These are phyloP conservation scores for Semaprochilodus insignis DNA, from an alignment of 2,797 vertebrate species.

Conservation along the genomic window DNA sequence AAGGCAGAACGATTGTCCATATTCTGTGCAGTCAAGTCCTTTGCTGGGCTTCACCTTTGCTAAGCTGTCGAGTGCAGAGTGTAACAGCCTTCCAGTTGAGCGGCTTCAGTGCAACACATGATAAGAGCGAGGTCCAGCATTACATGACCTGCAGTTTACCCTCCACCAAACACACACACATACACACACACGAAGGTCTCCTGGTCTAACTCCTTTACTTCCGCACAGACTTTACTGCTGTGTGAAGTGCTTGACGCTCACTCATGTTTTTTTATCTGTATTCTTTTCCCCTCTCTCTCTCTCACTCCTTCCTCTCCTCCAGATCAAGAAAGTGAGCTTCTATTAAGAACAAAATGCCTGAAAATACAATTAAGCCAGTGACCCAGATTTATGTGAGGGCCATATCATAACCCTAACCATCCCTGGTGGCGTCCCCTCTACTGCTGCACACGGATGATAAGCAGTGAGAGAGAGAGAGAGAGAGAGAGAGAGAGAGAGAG, in stretches of 20 bases:
- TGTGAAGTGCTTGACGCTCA: too few species aligned
- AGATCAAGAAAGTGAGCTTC: constrained; percentile 23
- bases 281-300: not conserved
- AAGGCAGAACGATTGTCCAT: too few species aligned
- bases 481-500: constrained; percentile 27
- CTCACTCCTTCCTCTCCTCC: constrained; percentile 17
- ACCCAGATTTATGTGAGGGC: constrained; percentile 48
- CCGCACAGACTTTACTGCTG: not conserved
- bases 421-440: constrained; percentile 32
- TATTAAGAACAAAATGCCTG: constrained; percentile 53
- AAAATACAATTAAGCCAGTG: constrained; percentile 59
- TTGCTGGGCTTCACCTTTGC: not conserved
- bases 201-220: not conserved
- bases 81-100: not conserved
- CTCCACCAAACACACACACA: not conserved
- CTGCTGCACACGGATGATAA: constrained; percentile 59
- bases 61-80: not conserved
- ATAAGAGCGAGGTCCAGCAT: not conserved
- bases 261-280: constrained; percentile 15
- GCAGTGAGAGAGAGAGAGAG: constrained; percentile 33
- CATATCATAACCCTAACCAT: constrained; percentile 45
- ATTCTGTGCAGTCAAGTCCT: not conserved
- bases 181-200: constrained; percentile 9
- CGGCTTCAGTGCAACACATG: not conserved
- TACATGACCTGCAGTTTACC: not conserved